Conservation (phyloP, 2,888 invertebrate species). For the Acronicta aceris region DNA sequence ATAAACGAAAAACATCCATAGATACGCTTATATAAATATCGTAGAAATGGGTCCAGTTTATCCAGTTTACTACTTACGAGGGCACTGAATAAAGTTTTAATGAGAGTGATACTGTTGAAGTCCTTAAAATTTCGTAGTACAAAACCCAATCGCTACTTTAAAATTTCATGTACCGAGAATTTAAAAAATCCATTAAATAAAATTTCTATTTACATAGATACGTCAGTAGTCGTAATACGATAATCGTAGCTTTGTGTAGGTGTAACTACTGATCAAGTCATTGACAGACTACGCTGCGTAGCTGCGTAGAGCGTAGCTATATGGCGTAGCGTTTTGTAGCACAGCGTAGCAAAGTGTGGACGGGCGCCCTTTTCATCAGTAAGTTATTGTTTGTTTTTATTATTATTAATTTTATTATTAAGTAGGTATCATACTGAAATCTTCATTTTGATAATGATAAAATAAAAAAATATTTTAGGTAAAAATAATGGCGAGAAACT, state of each 20-base stretch:
- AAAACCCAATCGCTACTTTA: too few species aligned
- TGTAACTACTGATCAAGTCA: conserved; percentile 10
- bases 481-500: neutral
- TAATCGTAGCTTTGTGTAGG: conserved; percentile 28
- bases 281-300: conserved; percentile 2
- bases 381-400: neutral
- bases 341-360: conserved; percentile 19
- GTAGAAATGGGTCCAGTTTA: too few species aligned
- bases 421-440: too few species aligned
- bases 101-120: too few species aligned
- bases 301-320: conserved; percentile 27
- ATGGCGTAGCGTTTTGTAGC: conserved; percentile 10
- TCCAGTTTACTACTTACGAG: too few species aligned
- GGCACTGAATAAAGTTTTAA: too few species aligned
- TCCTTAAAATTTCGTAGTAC: too few species aligned
- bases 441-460: too few species aligned
- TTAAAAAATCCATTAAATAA: too few species aligned
- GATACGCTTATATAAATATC: too few species aligned
- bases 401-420: neutral
- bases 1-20: too few species aligned
- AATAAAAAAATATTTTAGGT: neutral
- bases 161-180: too few species aligned
- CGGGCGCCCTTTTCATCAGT: neutral
- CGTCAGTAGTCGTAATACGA: conserved; percentile 21
- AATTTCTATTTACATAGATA: conserved; percentile 23